These are phyloP conservation scores for Ceyx cyanopectus DNA, from an alignment of 2,113 vertebrate species.

Conservation along the genomic window DNA sequence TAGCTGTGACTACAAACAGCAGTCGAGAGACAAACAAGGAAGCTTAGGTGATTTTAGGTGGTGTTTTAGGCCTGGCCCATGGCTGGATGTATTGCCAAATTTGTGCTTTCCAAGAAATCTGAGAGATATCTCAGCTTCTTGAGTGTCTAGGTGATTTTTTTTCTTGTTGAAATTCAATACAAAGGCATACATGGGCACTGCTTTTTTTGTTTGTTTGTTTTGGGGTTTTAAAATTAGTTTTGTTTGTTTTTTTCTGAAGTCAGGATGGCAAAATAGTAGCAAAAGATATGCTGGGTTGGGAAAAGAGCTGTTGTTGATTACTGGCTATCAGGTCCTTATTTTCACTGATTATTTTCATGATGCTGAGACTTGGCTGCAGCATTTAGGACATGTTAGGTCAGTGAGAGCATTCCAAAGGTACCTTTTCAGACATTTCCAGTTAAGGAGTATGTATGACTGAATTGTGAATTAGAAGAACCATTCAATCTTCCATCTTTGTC, in stretches of 20 bases:
- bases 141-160: not conserved
- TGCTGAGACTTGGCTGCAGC: not conserved
- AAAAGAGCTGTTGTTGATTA: constrained; percentile 5
- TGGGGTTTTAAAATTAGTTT: too few relatives aligned
- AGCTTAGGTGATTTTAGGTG: not conserved
- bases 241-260: not conserved
- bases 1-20: not conserved
- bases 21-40: not conserved
- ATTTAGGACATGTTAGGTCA: not conserved
- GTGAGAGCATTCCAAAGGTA: not conserved
- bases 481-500: constrained; percentile 50
- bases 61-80: not conserved
- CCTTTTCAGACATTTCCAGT: not conserved
- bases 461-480: constrained; percentile 46
- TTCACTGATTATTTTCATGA: not conserved
- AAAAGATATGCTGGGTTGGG: not conserved
- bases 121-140: not conserved
- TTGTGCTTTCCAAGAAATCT: not conserved
- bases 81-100: not conserved
- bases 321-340: constrained; percentile 6
- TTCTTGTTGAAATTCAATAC: not conserved
- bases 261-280: not conserved
- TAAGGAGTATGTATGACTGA: not conserved
- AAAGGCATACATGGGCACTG: not conserved
- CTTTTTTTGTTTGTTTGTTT: not conserved